Evolutionary conservation across 2,888 invertebrate species (phyloP), one percentile per base, ranked within the genome.

Genomic region (Urechis unicinctus): DNA sequence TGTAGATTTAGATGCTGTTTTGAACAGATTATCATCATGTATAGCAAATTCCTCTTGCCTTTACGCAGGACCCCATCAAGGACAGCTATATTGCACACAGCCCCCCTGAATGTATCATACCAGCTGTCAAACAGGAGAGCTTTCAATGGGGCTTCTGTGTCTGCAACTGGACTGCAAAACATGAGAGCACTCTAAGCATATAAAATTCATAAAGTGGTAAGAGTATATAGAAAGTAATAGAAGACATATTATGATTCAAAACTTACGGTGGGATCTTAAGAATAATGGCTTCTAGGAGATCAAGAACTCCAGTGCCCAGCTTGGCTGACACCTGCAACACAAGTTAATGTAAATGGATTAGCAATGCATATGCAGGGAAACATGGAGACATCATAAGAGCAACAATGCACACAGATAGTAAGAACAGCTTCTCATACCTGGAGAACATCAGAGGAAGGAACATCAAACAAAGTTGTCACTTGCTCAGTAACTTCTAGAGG

Each of bases 81-180:
- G 2, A 76, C 61, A 31, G 72, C 71, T 21, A 75, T 55, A 56
- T 67, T 68, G 17, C 67, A 68, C 3, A 75, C 65, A 24, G 68
- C 74, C 22, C 77, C 75, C 57, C 87, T 85, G 72, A 88, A 93
- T 63, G 84, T 86, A 74, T 96, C 91, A 78, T 87, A 95, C 88
- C 91, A 93, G 55, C 91, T 91, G 73, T 97, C 97, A 79, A 94
- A 94, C 55, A 95, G 81, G 45, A 96, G 80, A 0, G 89, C 91
- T 74, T 85, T 85, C 57, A 95, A 85, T 29, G 85, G 81, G 0
- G 81, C 82, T 2, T 66, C 50, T 9, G 55, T 31, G 44, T 72
- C 64, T 26, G 70, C 72, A 2, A 42, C 58, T 2, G 81, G 81
- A 2, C 79, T 77, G 61, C 25, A 65, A 58, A 50, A 36, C 46